Conservation (phyloP, 92 coral and sea anemone species). For the Anthopleura xanthogrammica region DNA sequence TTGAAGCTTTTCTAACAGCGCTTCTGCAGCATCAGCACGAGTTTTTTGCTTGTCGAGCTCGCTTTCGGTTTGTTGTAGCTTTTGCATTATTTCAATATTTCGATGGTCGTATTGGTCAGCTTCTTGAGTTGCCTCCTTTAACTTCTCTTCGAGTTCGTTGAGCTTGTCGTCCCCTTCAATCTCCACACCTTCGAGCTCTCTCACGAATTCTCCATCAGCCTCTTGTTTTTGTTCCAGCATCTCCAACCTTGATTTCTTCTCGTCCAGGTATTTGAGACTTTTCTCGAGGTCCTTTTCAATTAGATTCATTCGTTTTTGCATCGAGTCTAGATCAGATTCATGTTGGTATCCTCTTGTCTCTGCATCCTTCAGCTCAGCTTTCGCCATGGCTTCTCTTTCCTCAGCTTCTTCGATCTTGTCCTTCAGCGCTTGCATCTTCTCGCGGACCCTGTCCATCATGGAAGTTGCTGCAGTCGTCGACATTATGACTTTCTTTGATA, state of each 20-base stretch:
- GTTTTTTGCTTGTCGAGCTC: constrained; percentile 61
- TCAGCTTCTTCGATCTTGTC: constrained; percentile 80
- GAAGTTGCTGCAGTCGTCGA: constrained; percentile 29
- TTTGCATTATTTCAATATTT: constrained; percentile 59
- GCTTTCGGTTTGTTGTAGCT: constrained; percentile 61
- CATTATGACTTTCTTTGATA: constrained; percentile 10
- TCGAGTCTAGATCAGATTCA: constrained; percentile 72
- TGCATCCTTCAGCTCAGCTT: constrained; percentile 55
- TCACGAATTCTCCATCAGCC: constrained; percentile 58
- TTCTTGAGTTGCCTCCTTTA: constrained; percentile 56
- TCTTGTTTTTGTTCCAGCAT: constrained; percentile 51
- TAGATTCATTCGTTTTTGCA: constrained; percentile 65
- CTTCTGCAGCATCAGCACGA: constrained; percentile 47
- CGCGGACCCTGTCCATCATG: constrained; percentile 72
- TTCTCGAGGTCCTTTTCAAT: constrained; percentile 60
- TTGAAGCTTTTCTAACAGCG: constrained; percentile 49
- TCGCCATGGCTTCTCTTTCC: constrained; percentile 70
- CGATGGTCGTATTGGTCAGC: constrained; percentile 62
- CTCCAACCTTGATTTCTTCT: constrained; percentile 50
- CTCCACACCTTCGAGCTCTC: constrained; percentile 67
- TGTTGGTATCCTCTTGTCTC: constrained; percentile 53
- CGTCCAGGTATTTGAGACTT: constrained; percentile 38
- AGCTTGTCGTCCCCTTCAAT: constrained; percentile 72
- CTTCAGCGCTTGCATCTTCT: constrained; percentile 77
- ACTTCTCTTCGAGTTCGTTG: constrained; percentile 50